Conservation (phyloP, 2,113 vertebrate genomes). For the Coreoperca whiteheadi region DNA sequence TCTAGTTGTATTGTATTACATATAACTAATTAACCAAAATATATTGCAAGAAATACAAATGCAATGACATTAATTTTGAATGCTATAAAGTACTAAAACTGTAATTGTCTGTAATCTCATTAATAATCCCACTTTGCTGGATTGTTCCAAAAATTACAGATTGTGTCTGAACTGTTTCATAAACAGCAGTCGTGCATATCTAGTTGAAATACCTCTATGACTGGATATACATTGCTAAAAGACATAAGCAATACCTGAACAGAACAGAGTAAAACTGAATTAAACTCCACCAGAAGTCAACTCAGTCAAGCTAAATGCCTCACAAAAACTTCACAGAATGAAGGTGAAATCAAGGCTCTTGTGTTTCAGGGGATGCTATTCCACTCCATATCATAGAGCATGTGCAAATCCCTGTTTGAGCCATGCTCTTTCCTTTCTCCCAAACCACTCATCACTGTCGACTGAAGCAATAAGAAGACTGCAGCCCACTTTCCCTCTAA, state of each 20-base stretch:
- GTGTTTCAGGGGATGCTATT: slow-evolving; percentile 27
- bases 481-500: slow-evolving; percentile 28
- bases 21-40: background rate
- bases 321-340: slow-evolving; percentile 22
- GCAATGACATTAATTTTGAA: background rate
- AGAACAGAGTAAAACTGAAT: background rate
- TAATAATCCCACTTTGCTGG: background rate
- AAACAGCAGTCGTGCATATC: background rate
- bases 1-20: background rate
- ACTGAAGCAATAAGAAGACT: slow-evolving; percentile 52
- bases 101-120: background rate
- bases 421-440: slow-evolving; percentile 36
- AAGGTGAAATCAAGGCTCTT: slow-evolving; percentile 46
- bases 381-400: slow-evolving; percentile 38
- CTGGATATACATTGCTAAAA: background rate
- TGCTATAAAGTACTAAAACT: background rate
- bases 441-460: slow-evolving; percentile 49
- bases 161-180: background rate
- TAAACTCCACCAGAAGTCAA: background rate
- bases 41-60: background rate
- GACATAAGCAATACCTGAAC: background rate
- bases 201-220: background rate
- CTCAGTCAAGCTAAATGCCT: slow-evolving; percentile 11
- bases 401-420: slow-evolving; percentile 40
- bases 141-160: background rate